These are phyloP conservation scores for Linnaemya vulpina DNA, from an alignment of 2,888 invertebrate genomes.

Conservation along the genomic window DNA sequence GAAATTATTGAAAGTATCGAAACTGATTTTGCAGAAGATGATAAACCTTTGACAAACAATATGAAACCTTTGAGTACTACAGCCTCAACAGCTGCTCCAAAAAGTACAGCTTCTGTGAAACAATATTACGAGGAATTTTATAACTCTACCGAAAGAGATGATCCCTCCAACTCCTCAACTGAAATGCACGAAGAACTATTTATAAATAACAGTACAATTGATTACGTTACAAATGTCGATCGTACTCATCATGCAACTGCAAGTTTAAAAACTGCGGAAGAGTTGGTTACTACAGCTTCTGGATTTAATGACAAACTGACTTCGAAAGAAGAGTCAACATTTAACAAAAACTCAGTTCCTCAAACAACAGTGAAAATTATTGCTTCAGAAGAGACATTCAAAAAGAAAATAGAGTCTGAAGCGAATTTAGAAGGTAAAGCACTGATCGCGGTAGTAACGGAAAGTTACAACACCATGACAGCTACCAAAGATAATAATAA, in stretches of 20 bases:
- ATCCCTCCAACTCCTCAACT: slow-evolving; percentile 3
- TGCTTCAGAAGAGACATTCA: background rate
- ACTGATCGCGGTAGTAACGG: slow-evolving; percentile 39
- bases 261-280: slow-evolving; percentile 51
- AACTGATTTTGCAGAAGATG: background rate
- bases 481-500: slow-evolving; percentile 57
- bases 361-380: background rate
- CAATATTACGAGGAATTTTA: background rate
- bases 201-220: slow-evolving; percentile 46
- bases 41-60: background rate
- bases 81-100: background rate
- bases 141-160: background rate
- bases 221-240: slow-evolving; percentile 43
- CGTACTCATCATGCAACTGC: slow-evolving; percentile 24
- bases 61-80: background rate
- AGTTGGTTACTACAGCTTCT: slow-evolving; percentile 36
- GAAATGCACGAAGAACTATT: slow-evolving; percentile 59
- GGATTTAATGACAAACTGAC: background rate
- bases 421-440: slow-evolving; percentile 71
- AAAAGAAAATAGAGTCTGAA: slow-evolving; percentile 70
- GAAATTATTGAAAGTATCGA: slow-evolving; percentile 34
- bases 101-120: background rate
- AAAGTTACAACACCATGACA: slow-evolving; percentile 20
- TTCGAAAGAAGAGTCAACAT: background rate
- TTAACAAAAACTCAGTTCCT: background rate